Evolutionary conservation across 2,797 vertebrate species (phyloP), one percentile per base, ranked within the genome.

Genomic region (Cyclopterus lumpus): DNA sequence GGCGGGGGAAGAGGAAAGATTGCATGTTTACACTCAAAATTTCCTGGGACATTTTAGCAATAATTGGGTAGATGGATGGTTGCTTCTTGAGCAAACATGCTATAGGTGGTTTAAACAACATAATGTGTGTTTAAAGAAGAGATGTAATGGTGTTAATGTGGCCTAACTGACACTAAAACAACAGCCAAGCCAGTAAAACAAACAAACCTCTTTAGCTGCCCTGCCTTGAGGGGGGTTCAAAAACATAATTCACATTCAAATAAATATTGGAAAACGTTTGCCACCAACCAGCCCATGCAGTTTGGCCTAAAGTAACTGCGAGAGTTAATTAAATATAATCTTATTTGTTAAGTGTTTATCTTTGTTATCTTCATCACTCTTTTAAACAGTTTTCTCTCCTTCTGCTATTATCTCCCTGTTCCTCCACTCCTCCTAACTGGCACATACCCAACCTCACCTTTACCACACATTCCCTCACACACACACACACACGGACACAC

Each of bases 121-220:
- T 87, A 82, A 90, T 80, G 80, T 86, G 73, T 89, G 90, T 92
- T 92, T 92, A 90, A 89, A 89, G 86, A 88, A 69, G 86, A 80
- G 76, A 85, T 82, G 71, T 84, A 80, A 81, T 77, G 73, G 84
- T 88, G 90, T 89, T 89, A 90, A 93, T 86, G 84, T 86, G 87
- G 84, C 71, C 85, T 85, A 88, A 88, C 84, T 83, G 82, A 83
- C 90, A 88, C 84, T 90, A 79, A 88, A 91, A 91, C 85, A 92
- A 91, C 89, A 88, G 78, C 51, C 71, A 77, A 81, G 66, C 59
- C 34, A 83, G 88, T 89, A 85, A 93, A 92, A 91, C 83, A 93
- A 91, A 92, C 91, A 94, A 69, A 89, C 84, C 88, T 69, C 70
- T 65, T 67, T 36, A 40, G 87, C 86, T 88, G 81, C 68, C 73